phyloP scores from a whole-genome alignment of 1,140 invertebrate genomes.

The Drosophila suzukii region DNA sequence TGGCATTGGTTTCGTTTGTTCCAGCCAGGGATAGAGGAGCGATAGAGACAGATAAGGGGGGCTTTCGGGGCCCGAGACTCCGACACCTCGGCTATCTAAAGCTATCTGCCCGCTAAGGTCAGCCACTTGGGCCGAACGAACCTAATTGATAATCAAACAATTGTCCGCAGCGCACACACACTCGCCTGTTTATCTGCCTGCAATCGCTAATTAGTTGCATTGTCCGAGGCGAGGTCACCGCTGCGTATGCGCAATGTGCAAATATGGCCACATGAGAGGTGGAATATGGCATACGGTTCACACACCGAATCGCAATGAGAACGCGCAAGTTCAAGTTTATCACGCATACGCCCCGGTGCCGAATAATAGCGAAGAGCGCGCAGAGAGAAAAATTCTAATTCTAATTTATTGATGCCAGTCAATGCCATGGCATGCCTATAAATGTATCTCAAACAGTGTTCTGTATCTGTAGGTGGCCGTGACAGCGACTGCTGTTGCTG shows the following conservation, averaged over 20 bases:
- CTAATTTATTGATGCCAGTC: conserved; percentile 63
- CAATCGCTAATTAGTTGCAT: conserved; percentile 65
- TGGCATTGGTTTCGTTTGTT: conserved; percentile 35
- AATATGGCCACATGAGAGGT: conserved; percentile 48
- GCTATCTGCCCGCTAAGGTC: conserved; percentile 48
- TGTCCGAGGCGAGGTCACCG: conserved; percentile 51
- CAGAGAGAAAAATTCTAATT: conserved; percentile 58
- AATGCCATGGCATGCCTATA: conserved; percentile 61
- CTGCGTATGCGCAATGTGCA: conserved; percentile 77
- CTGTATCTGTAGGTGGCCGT: conserved; percentile 58
- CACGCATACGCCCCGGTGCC: conserved; percentile 52
- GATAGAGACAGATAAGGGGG: not conserved
- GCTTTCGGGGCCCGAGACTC: not conserved
- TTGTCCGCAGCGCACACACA: conserved; percentile 28
- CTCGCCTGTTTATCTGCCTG: conserved; percentile 38
- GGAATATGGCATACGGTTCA: conserved; percentile 6
- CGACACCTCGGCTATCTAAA: conserved; percentile 26
- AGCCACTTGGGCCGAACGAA: conserved; percentile 40
- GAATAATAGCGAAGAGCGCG: conserved; percentile 11
- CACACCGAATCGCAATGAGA: conserved; percentile 4
- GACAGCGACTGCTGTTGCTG: conserved; percentile 34
- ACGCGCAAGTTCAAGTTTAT: conserved; percentile 74
- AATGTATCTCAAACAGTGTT: conserved; percentile 54
- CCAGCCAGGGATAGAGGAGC: conserved; percentile 14
- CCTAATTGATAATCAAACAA: conserved; percentile 80